A percentile compares a stretch with the other conserved stretches of the same genome.
Evolutionary conservation across 2,797 vertebrate genomes (phyloP).

Genomic region (Catharus ustulatus): DNA sequence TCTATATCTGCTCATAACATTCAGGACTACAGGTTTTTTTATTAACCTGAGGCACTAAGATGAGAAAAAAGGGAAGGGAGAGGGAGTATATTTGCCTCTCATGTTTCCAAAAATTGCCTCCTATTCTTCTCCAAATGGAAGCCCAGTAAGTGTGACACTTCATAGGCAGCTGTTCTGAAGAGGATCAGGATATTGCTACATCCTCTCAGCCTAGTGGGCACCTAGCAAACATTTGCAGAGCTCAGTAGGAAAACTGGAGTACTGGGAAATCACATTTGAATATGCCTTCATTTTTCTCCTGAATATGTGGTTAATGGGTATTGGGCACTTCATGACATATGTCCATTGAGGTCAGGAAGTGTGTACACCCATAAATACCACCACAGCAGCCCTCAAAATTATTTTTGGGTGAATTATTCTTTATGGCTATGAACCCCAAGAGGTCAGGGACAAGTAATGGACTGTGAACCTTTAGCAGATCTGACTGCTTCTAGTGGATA

Average conservation of each 20-base stretch:
- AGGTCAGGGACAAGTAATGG: not conserved
- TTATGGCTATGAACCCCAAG: not conserved
- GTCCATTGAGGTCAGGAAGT: not conserved
- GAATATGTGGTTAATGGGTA: not conserved
- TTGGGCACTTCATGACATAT: not conserved
- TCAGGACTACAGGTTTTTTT: not conserved
- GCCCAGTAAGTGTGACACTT: not conserved
- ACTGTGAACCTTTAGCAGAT: not conserved
- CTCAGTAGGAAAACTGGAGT: not conserved
- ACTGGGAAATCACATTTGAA: not conserved
- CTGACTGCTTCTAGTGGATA: not conserved
- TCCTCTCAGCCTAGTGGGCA: not conserved
- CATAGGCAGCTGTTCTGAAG: slow-evolving; percentile 32
- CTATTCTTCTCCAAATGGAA: not conserved
- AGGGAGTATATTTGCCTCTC: not conserved
- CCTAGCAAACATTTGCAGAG: not conserved
- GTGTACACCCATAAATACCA: not conserved
- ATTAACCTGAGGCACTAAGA: not conserved
- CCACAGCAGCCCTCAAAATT: not conserved
- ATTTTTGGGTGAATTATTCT: not conserved
- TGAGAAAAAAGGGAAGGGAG: not conserved
- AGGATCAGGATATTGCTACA: not conserved
- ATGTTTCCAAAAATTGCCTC: not conserved
- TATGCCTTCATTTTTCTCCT: not conserved
- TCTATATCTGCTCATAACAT: not conserved